phyloP scores from a whole-genome alignment of 2,797 vertebrate species.

The Lacerta bilineata region DNA sequence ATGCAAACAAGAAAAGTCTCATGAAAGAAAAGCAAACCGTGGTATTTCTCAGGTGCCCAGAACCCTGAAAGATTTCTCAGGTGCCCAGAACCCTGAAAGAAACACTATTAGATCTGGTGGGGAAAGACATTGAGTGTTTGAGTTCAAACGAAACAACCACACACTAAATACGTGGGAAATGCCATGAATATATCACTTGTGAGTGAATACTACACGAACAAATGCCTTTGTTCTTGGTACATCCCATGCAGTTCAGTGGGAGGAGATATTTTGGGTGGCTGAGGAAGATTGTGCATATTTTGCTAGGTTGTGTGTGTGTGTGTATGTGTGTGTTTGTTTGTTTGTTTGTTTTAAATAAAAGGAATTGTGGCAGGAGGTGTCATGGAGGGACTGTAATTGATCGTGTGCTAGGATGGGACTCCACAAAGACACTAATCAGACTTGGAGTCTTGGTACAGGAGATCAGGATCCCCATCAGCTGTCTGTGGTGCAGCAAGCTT shows the following conservation, averaged over 20 bases:
- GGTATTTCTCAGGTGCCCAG: slow-evolving; percentile 52
- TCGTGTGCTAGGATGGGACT: background rate
- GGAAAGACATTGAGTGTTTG: background rate
- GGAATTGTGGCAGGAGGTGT: background rate
- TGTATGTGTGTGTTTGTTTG: background rate
- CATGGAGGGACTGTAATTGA: too few relatives aligned
- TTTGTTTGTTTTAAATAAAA: background rate
- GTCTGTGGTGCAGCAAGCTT: background rate
- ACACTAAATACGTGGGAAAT: slow-evolving; percentile 56
- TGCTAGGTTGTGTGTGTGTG: background rate
- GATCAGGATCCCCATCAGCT: background rate
- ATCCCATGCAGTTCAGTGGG: background rate
- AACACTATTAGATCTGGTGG: slow-evolving; percentile 65
- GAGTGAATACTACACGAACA: too few relatives aligned
- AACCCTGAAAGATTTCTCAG: slow-evolving; percentile 58
- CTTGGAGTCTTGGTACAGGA: too few relatives aligned
- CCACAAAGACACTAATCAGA: too few relatives aligned
- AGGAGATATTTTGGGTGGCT: background rate
- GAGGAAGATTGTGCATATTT: background rate
- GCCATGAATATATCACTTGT: slow-evolving; percentile 58
- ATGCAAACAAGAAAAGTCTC: slow-evolving; percentile 49
- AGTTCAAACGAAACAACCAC: background rate
- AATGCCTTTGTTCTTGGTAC: background rate
- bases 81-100: slow-evolving; percentile 60
- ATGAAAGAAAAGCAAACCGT: slow-evolving; percentile 62